Evolutionary conservation across 2,797 vertebrate species (phyloP).

Genomic region (Pteropus rufus): DNA sequence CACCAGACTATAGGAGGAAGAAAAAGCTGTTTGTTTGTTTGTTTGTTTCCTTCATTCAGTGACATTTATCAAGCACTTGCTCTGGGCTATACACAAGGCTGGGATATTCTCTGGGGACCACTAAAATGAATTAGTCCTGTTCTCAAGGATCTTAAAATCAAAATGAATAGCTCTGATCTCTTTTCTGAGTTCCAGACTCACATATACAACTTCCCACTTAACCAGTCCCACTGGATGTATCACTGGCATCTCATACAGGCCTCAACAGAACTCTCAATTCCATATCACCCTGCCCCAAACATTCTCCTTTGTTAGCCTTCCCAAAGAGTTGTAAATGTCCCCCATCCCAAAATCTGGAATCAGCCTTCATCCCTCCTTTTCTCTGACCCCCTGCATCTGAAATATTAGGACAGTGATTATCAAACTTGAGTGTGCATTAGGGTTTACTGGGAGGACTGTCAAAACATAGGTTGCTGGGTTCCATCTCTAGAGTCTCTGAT

Average conservation of each 20-base stretch:
- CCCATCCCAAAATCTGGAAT: neutral
- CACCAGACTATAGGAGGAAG: neutral
- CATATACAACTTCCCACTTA: neutral
- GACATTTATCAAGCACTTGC: neutral
- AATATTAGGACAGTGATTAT: neutral
- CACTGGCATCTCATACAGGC: neutral
- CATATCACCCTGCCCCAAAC: neutral
- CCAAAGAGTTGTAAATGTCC: neutral
- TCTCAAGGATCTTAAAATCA: neutral
- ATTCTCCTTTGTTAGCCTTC: neutral
- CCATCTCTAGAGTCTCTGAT: neutral
- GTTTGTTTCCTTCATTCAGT: neutral
- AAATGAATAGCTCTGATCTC: neutral
- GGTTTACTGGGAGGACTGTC: neutral
- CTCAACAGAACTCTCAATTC: neutral
- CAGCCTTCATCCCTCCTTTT: neutral
- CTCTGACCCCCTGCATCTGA: neutral
- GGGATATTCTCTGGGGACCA: neutral
- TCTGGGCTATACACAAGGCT: neutral
- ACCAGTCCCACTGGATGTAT: neutral
- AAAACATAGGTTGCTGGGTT: neutral
- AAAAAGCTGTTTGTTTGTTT: neutral
- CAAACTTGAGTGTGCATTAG: neutral
- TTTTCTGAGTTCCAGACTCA: neutral
- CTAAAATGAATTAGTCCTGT: neutral